Base-by-base conservation (phyloP, 1,140 invertebrate genomes). In the Nautilus pompilius region DNA sequence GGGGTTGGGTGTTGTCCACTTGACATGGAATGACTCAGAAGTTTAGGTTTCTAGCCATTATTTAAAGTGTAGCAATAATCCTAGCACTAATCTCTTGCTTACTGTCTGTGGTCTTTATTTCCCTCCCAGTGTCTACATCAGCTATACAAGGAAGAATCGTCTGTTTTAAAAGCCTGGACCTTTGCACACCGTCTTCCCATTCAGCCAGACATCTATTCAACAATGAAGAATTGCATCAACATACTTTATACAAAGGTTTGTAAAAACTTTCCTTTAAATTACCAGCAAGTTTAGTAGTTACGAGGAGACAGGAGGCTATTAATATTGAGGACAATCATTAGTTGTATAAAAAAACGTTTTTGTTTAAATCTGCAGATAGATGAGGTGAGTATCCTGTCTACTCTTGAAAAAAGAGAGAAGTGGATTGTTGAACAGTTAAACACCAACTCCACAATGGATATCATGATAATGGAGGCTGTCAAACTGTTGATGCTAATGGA, bases 401-500 rank as follows among this genome's bases (percentile, higher is more conserved):
- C 69, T 0, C 65, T 68, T 32, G 69, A 76, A 45, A 72, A 82
- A 62, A 68, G 77, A 29, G 76, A 77, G 61, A 60, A 76, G 22
- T 74, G 74, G 26, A 63, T 84, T 3, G 65, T 77, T 3, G 58
- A 70, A 8, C 62, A 80, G 13, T 70, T 86, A n/a, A 86, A 86
- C 71, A 67, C 73, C 49, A 80, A 82, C 57, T 67, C 71, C 17
- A 69, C 69, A 3, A 66, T 82, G 67, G 85, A 86, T 65, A 58
- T 83, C 17, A 75, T 79, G 30, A 68, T 85, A 20, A 80, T 85
- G 76, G 86, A 87, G 76, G 86, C 84, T 30, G 71, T 85, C 20
- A 86, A 86, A 68, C 70, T 86, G 20, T 77, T 85, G 64, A 85
- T 86, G 84, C 70, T 85, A 45, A 69, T 80, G 22, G 70, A 76